phyloP scores from a whole-genome alignment of 2,888 invertebrate genomes.

The Limnephilus marmoratus region DNA sequence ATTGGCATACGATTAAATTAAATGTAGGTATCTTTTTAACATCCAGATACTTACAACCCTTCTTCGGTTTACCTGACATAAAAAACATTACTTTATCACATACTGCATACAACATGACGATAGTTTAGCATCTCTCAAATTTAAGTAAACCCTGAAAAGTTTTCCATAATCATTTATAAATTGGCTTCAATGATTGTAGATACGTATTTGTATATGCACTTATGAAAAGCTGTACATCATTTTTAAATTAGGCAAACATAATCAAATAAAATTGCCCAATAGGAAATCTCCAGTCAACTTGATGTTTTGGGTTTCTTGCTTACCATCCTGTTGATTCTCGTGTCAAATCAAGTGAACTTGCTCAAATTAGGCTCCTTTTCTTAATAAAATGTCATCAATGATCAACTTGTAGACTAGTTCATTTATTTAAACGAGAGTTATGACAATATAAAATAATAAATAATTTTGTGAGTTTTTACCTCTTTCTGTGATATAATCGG shows the following conservation, averaged over 20 bases:
- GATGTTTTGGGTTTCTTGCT: constrained; percentile 55
- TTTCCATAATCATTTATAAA: too few relatives aligned
- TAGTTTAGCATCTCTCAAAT: background rate
- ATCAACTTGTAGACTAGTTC: background rate
- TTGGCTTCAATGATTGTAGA: too few relatives aligned
- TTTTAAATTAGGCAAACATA: background rate
- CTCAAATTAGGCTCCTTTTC: background rate
- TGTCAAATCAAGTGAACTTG: too few relatives aligned
- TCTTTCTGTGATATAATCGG: background rate
- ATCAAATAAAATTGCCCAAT: background rate
- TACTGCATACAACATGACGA: background rate
- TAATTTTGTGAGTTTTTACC: background rate
- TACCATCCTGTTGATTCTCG: constrained; percentile 51
- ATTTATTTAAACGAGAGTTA: background rate
- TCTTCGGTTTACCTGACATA: background rate
- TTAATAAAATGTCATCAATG: background rate
- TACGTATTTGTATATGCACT: background rate
- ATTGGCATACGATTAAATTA: background rate
- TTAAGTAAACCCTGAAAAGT: background rate
- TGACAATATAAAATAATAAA: background rate
- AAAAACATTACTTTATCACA: background rate
- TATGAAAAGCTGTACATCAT: background rate
- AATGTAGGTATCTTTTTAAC: background rate
- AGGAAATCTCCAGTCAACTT: background rate
- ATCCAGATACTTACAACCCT: background rate